These are phyloP conservation scores for Spodoptera exigua DNA, from an alignment of 2,888 invertebrate species.

Conservation along the genomic window DNA sequence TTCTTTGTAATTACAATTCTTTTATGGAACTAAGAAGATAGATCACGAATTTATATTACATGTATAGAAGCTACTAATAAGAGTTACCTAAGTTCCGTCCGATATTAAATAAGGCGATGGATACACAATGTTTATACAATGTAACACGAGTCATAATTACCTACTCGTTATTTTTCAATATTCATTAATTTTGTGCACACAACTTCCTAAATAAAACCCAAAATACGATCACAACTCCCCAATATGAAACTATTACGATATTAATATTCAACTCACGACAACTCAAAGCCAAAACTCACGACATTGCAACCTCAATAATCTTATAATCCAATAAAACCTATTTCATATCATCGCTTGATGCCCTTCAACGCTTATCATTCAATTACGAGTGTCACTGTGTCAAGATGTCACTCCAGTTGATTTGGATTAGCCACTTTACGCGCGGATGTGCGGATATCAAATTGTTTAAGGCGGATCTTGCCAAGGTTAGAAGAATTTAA, in stretches of 20 bases:
- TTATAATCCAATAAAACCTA: conserved; percentile 25
- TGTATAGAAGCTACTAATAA: too few relatives aligned
- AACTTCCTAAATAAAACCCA: too few relatives aligned
- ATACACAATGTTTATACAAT: too few relatives aligned
- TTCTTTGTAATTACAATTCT: neutral
- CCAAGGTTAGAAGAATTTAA: conserved; percentile 30
- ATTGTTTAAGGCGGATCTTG: neutral
- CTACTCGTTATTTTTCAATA: too few relatives aligned
- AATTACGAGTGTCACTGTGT: conserved; percentile 60
- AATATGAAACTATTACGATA: neutral
- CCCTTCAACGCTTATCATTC: conserved; percentile 65
- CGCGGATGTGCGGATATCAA: conserved; percentile 9
- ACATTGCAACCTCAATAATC: too few relatives aligned
- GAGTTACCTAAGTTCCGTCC: too few relatives aligned
- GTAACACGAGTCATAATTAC: too few relatives aligned
- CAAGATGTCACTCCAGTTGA: conserved; percentile 52
- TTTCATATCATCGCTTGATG: conserved; percentile 38
- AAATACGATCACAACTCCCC: too few relatives aligned
- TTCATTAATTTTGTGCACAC: too few relatives aligned
- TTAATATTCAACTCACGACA: neutral
- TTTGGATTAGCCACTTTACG: conserved; percentile 32
- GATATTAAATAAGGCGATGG: too few relatives aligned
- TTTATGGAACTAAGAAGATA: conserved; percentile 18
- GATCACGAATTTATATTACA: conserved; percentile 11
- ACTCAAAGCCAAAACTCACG: conserved; percentile 4